phyloP scores from a whole-genome alignment of 2,888 invertebrate species.

The Spisula solida region DNA sequence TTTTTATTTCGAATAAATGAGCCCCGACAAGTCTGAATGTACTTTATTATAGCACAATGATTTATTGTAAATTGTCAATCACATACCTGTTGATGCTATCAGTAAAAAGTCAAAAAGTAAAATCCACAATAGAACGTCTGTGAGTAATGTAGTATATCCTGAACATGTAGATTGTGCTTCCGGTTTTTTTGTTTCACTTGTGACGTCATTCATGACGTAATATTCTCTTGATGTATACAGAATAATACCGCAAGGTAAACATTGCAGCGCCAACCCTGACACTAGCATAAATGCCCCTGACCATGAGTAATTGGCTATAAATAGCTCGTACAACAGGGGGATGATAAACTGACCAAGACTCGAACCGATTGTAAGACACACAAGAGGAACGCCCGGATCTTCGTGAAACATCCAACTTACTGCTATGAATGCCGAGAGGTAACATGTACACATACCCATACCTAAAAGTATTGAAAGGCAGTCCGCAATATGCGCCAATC shows the following conservation, averaged over 20 bases:
- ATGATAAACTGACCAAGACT: constrained; percentile 59
- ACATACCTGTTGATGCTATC: constrained; percentile 30
- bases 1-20: too few relatives aligned
- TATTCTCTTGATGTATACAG: constrained; percentile 14
- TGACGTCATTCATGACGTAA: not conserved
- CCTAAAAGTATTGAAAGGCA: constrained; percentile 33
- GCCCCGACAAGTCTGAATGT: too few relatives aligned
- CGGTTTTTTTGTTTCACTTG: not conserved
- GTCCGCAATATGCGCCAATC: not conserved
- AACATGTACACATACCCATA: constrained; percentile 54
- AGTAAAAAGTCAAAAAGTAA: constrained; percentile 15
- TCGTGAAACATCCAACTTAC: constrained; percentile 56
- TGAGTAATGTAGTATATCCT: constrained; percentile 18
- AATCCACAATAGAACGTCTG: constrained; percentile 27
- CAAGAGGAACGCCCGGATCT: constrained; percentile 54
- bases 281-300: constrained; percentile 50
- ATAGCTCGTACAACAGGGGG: constrained; percentile 49
- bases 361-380: constrained; percentile 56
- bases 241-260: constrained; percentile 40
- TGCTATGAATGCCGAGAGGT: constrained; percentile 52
- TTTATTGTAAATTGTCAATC: too few relatives aligned
- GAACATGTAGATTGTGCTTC: not conserved
- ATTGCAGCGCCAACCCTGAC: constrained; percentile 42
- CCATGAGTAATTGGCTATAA: constrained; percentile 40
- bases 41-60: too few relatives aligned